Base-by-base conservation (phyloP, 2,797 vertebrate species). In the Sebastes kiyomatsui region DNA sequence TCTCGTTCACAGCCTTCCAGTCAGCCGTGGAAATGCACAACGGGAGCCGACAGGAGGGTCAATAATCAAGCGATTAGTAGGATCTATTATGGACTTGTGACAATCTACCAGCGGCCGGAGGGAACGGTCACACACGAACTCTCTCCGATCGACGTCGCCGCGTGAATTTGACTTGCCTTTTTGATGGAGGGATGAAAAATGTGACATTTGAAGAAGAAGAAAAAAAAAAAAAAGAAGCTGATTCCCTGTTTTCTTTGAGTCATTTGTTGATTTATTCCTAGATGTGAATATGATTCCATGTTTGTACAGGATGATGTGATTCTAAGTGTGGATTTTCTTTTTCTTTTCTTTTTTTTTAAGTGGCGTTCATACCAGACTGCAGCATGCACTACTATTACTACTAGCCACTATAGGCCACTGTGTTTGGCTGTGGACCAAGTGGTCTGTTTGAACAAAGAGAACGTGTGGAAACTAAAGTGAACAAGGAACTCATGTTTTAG, bases 231-330 rank as follows among this genome's bases (percentile, higher is more conserved):
- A 67, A 67, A 49, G 72, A 65, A 59, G 71, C 46, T 20, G 71
- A 69, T 59, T 66, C 64, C 68, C 30, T 52, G 56, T 75, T 59
- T 59, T 82, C 32, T 81, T 62, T 49, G 28, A 78, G 69, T 69
- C 18, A 69, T 69, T 75, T 69, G 56, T 80, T 76, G 74, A 79
- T 79, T 84, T 90, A 72, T 80, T 90, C 82, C 61, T 87, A 42
- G 79, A 86, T 94, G 93, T 96, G 90, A 94, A 90, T 91, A 91
- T 81, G 82, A 87, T 89, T 93, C 81, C 80, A 80, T 92, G 87
- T 93, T 88, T 95, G 94, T 96, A 94, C 90, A 95, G 90, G 84
- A 90, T 88, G 67, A 83, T 88, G 84, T 87, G 84, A 79, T 87
- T 94, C 90, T 90, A 58, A 88, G 90, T 92, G 89, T 92, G 86